Base-by-base conservation (phyloP, 2,888 invertebrate genomes). In the Athetis lepigone region DNA sequence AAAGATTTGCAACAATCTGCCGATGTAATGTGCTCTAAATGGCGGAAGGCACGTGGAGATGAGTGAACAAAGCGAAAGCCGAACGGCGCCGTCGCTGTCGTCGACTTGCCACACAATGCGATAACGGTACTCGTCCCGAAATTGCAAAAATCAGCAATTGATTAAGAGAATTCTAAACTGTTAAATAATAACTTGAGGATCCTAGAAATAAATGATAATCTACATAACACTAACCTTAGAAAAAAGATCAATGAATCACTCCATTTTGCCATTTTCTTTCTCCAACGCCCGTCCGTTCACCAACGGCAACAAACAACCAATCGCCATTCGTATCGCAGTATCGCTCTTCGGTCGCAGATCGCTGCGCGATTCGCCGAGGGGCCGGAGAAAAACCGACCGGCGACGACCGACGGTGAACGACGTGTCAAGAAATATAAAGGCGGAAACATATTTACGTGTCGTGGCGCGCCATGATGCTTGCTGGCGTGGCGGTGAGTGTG, bases 41-140 rank as follows among this genome's bases (percentile, higher is more conserved):
- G 92, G 93, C 93, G 94, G 93, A 92, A 89, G 93, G 95, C 95
- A 95, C 95, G 95, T 95, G 95, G 95, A 95, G 91, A 90, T 89
- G 86, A 85, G 82, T 86, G 94, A 94, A 95, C 95, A 95, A 95
- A 95, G 94, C 94, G 90, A 90, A 85, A 86, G 87, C 88, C 88
- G 87, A 85, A 86, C 79, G 64, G 79, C 85, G 83, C 87, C 55
- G 55, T 64, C 55, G 65, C 85, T 80, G 83, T 81, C 81, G 83
- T 61, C 57, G 65, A 69, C 64, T 71, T 70, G 70, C 68, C 69
- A 70, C 60, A 85, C 85, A 82, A 80, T 85, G 81, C 87, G 88
- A 86, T 88, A 85, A 85, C 84, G 82, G 85, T 85, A 78, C 70
- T 73, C 7, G 49, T 59, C 50, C 54, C 36, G 16, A 75, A 73